phyloP scores from a whole-genome alignment of 2,888 invertebrate genomes.

The Macaria notata region DNA sequence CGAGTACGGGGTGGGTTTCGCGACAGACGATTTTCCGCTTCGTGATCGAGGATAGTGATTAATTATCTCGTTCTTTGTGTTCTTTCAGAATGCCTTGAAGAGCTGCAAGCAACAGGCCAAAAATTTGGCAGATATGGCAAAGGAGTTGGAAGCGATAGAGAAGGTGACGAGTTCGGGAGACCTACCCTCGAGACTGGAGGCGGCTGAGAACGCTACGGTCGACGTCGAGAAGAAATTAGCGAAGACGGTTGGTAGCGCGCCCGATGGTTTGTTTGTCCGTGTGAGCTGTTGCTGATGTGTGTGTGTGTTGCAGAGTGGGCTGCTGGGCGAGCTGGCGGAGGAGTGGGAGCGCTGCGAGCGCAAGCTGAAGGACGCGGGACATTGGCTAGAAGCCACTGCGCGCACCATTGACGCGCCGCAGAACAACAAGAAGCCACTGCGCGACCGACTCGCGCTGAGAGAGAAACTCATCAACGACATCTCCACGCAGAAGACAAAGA shows the following conservation, averaged over 20 bases:
- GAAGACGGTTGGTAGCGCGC: constrained; percentile 86
- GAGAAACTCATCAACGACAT: constrained; percentile 94
- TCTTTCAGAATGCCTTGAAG: constrained; percentile 89
- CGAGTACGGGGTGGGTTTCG: constrained; percentile 89
- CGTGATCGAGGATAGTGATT: neutral
- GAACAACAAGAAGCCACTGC: constrained; percentile 92
- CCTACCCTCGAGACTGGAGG: constrained; percentile 91
- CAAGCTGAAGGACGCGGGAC: constrained; percentile 94
- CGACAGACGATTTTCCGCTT: neutral
- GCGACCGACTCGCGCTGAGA: constrained; percentile 92
- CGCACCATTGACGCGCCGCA: constrained; percentile 89
- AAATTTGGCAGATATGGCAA: constrained; percentile 95
- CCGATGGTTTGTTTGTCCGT: too few relatives aligned
- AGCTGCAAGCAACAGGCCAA: constrained; percentile 94
- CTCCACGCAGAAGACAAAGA: constrained; percentile 94
- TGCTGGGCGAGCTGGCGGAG: constrained; percentile 95
- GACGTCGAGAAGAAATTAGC: constrained; percentile 92
- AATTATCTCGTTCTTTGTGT: neutral
- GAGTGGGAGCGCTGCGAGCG: constrained; percentile 98
- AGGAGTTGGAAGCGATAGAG: constrained; percentile 92
- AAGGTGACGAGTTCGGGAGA: constrained; percentile 93
- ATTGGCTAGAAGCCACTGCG: constrained; percentile 94
- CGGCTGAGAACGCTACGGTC: constrained; percentile 93
- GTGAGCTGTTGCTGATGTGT: too few relatives aligned
- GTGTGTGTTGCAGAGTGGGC: constrained; percentile 85